phyloP scores from a whole-genome alignment of 2,888 invertebrate species.

The Ptychoptera contaminata region DNA sequence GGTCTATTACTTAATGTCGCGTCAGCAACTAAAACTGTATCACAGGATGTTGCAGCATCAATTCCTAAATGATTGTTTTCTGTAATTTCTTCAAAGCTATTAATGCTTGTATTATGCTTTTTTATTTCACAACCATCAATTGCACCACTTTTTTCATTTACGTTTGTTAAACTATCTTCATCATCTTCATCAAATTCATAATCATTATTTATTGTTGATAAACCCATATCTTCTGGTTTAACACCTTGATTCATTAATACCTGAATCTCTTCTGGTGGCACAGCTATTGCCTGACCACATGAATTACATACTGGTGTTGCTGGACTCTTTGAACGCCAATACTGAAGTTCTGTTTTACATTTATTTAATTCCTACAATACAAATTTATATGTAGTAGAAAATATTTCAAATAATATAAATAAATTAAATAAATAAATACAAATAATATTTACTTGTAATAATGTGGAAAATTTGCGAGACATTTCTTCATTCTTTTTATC shows the following conservation, averaged over 20 bases:
- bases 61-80: too few relatives aligned
- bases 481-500: constrained; percentile 85
- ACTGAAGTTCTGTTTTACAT: constrained; percentile 81
- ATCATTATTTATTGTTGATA: constrained; percentile 2
- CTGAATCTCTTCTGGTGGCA: constrained; percentile 43
- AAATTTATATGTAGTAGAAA: constrained; percentile 1
- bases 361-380: constrained; percentile 64
- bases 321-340: constrained; percentile 79
- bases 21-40: too few relatives aligned
- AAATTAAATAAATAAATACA: background rate
- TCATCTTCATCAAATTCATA: constrained; percentile 1
- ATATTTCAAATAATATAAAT: background rate
- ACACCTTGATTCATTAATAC: constrained; percentile 43
- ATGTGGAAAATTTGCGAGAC: constrained; percentile 73
- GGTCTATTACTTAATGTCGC: background rate
- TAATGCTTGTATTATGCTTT: background rate
- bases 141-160: background rate
- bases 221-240: constrained; percentile 34
- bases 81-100: too few relatives aligned
- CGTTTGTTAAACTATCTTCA: background rate
- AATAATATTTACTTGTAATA: constrained; percentile 53
- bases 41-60: background rate
- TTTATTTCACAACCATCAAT: background rate
- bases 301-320: constrained; percentile 58
- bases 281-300: constrained; percentile 46